These are phyloP conservation scores for Perdix hodgsoniae DNA, from an alignment of 2,797 vertebrate genomes.

Conservation along the genomic window DNA sequence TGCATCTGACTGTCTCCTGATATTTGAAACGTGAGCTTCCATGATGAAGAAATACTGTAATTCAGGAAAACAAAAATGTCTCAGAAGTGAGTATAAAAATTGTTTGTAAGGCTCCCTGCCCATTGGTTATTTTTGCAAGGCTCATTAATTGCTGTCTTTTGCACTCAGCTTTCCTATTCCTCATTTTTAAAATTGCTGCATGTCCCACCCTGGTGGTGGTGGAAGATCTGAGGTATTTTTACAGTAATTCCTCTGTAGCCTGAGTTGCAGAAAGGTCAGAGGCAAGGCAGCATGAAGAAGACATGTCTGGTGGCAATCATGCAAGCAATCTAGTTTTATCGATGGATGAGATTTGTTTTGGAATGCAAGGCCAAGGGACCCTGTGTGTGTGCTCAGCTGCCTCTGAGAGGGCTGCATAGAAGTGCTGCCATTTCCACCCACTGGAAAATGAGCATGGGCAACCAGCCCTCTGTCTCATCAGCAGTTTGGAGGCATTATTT, in stretches of 20 bases:
- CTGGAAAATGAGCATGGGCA: not conserved
- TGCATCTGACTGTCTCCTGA: not conserved
- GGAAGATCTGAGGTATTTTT: not conserved
- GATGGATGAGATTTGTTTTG: slow-evolving; percentile 14
- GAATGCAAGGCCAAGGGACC: not conserved
- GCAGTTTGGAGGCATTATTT: not conserved
- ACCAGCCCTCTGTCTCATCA: not conserved
- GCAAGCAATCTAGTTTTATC: not conserved
- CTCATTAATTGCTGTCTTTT: not conserved
- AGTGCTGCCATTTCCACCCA: not conserved
- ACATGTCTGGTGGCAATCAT: not conserved
- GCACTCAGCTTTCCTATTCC: not conserved
- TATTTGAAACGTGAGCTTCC: not conserved
- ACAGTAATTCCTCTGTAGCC: not conserved
- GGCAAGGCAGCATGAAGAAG: not conserved
- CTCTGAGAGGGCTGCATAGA: not conserved
- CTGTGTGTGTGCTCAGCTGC: not conserved
- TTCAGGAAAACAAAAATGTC: not conserved
- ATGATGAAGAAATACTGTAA: not conserved
- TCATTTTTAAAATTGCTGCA: not conserved
- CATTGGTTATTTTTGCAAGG: not conserved
- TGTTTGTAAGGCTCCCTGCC: not conserved
- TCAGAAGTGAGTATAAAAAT: not conserved
- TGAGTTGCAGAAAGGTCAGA: slow-evolving; percentile 22
- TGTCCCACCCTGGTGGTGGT: not conserved